phyloP scores from a whole-genome alignment of 2,113 vertebrate genomes.

The Vidua macroura region DNA sequence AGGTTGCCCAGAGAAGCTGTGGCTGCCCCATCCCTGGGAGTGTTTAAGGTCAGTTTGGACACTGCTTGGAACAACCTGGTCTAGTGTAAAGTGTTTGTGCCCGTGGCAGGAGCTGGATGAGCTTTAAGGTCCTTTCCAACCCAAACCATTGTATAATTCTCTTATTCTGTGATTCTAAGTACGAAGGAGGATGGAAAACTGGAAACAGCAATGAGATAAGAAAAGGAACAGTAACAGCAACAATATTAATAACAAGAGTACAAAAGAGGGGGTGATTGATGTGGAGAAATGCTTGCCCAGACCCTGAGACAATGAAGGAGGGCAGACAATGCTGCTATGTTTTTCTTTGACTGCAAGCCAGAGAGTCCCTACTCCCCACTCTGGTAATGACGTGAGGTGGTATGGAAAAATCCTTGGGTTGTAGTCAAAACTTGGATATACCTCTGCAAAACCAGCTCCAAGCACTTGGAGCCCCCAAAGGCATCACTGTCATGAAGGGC shows the following conservation, averaged over 20 bases:
- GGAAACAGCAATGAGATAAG: neutral
- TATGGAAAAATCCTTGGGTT: neutral
- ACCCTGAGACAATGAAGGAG: neutral
- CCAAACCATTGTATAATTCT: neutral
- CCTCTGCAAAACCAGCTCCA: neutral
- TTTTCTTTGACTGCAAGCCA: neutral
- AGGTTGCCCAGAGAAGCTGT: neutral
- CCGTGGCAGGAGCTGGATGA: neutral
- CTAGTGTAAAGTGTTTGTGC: neutral
- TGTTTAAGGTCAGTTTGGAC: neutral
- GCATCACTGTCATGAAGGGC: neutral
- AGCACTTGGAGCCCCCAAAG: neutral
- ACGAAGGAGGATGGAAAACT: neutral
- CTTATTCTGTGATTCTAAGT: neutral
- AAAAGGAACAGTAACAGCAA: neutral
- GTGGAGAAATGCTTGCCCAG: neutral
- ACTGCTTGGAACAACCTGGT: neutral
- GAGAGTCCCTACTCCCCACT: neutral
- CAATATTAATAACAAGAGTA: neutral
- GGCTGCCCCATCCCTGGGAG: neutral
- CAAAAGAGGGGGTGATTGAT: neutral
- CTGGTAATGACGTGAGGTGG: neutral
- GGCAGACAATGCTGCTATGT: neutral
- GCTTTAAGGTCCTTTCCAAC: neutral
- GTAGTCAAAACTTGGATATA: neutral